A percentile compares a stretch with the other conserved stretches of the same genome.
Conservation (phyloP, 2,888 invertebrate genomes). For the Ophion obscuratus region DNA sequence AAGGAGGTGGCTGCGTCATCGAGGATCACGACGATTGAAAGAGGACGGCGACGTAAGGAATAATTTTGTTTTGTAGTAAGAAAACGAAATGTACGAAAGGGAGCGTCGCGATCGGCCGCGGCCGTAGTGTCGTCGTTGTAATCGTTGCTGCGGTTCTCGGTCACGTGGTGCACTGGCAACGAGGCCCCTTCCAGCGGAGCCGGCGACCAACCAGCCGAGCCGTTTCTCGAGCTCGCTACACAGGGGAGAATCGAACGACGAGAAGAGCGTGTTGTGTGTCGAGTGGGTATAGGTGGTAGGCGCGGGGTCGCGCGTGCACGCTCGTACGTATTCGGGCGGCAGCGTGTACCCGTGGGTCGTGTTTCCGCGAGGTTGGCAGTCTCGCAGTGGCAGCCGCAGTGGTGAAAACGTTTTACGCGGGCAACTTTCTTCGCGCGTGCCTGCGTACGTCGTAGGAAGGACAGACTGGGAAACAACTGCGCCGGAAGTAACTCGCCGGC, state of each 20-base stretch:
- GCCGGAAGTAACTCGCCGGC: constrained; percentile 65
- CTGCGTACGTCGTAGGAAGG: neutral
- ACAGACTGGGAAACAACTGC: constrained; percentile 61
- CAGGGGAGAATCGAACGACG: constrained; percentile 51
- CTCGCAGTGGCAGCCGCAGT: constrained; percentile 57
- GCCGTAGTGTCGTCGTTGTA: too few relatives aligned
- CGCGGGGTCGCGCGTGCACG: too few relatives aligned
- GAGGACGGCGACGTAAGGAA: too few relatives aligned
- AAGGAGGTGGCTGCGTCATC: too few relatives aligned
- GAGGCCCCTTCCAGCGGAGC: neutral
- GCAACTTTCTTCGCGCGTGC: neutral
- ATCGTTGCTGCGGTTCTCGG: neutral
- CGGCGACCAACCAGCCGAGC: constrained; percentile 49
- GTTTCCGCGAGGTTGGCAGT: constrained; percentile 58
- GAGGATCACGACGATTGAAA: too few relatives aligned
- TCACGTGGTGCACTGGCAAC: constrained; percentile 20
- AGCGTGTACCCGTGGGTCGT: constrained; percentile 20
- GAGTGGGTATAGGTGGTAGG: constrained; percentile 27
- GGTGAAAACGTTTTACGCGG: constrained; percentile 24
- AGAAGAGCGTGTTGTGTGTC: constrained; percentile 31
- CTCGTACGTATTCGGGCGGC: neutral
- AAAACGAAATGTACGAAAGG: too few relatives aligned
- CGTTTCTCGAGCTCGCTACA: constrained; percentile 64
- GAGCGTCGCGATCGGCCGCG: too few relatives aligned
- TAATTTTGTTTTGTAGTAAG: too few relatives aligned